A percentile compares a stretch with the other conserved stretches of the same genome.
Conservation (phyloP, 2,797 vertebrate genomes). For the Tragelaphus oryx region DNA sequence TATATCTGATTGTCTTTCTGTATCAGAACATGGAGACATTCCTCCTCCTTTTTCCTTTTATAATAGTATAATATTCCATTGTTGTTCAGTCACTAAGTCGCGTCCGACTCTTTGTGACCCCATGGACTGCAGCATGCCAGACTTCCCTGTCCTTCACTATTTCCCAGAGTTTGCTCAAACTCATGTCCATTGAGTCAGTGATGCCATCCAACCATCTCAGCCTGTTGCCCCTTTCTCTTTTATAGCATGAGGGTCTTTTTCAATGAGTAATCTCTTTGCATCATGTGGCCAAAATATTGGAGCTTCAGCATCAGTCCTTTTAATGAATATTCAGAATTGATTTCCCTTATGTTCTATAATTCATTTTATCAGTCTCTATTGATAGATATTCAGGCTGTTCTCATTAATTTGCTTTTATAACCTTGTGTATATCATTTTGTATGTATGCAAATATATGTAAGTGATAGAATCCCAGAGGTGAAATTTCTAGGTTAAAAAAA, state of each 20-base stretch:
- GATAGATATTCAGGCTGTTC: neutral
- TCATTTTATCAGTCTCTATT: neutral
- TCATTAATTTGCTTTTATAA: constrained; percentile 22
- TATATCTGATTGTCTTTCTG: neutral
- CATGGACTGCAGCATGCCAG: neutral
- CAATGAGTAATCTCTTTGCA: neutral
- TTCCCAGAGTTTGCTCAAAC: neutral
- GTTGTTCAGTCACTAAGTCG: neutral
- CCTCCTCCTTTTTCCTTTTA: neutral
- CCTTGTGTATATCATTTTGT: neutral
- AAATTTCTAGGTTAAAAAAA: constrained; percentile 34
- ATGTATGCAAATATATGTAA: constrained; percentile 3
- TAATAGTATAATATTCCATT: neutral
- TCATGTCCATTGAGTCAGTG: neutral
- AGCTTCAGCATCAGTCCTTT: neutral
- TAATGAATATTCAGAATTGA: neutral
- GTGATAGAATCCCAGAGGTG: neutral
- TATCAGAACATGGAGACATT: neutral
- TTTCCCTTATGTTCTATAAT: neutral
- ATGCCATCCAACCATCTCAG: neutral
- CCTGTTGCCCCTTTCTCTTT: neutral
- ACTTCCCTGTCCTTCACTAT: neutral
- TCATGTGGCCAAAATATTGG: neutral
- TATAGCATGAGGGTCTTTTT: neutral
- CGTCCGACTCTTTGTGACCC: rapidly evolving